A percentile compares a stretch with the other conserved stretches of the same genome.
These are phyloP conservation scores for Haliclystus octoradiatus DNA, from an alignment of 30 jellyfish, hydroid and myxozoan species.

Conservation along the genomic window DNA sequence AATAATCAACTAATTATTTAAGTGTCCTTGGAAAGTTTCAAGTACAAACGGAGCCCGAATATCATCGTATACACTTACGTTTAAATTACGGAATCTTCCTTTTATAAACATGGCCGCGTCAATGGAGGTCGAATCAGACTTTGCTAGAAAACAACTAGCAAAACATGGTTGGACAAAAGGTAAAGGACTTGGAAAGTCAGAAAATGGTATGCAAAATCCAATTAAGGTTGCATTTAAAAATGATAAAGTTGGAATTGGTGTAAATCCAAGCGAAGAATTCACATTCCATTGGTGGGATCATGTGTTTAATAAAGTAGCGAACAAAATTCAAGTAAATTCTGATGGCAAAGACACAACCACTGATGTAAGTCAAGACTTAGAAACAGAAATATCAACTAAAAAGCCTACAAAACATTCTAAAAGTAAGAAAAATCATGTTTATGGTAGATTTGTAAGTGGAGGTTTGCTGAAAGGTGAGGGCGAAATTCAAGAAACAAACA, in stretches of 20 bases:
- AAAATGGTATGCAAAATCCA: conserved; percentile 79
- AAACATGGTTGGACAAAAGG: conserved; percentile 92
- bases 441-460: conserved; percentile 70
- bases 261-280: conserved; percentile 61
- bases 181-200: conserved; percentile 75
- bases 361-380: background rate
- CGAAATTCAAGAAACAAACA: background rate
- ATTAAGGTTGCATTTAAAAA: conserved; percentile 70
- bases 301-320: conserved; percentile 85
- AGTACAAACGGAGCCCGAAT: too few relatives aligned
- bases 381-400: conserved; percentile 20
- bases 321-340: conserved; percentile 2
- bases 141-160: conserved; percentile 40
- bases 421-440: conserved; percentile 37
- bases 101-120: background rate
- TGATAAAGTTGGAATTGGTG: conserved; percentile 80
- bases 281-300: conserved; percentile 99
- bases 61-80: too few relatives aligned
- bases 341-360: background rate
- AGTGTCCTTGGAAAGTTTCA: too few relatives aligned
- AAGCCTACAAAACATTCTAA: conserved; percentile 37
- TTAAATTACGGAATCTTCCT: too few relatives aligned
- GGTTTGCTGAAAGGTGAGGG: conserved; percentile 24
- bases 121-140: background rate
- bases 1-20: too few relatives aligned